Evolutionary conservation across 2,797 vertebrate species (phyloP).

Genomic region (Cyclura pinguis): DNA sequence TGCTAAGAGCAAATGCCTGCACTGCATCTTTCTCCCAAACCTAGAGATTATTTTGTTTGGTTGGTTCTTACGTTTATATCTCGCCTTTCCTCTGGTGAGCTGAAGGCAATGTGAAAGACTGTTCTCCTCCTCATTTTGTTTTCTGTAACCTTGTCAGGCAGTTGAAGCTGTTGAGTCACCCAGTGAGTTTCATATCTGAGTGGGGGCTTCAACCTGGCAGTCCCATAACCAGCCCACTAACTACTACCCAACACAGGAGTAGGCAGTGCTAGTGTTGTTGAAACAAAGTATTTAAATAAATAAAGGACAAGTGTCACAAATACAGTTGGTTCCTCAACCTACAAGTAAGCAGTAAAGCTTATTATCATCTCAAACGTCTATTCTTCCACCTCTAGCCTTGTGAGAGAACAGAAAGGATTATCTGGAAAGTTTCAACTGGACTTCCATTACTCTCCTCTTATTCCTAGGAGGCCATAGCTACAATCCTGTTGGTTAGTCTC

Average conservation of each 20-base stretch:
- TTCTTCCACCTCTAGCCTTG: not conserved
- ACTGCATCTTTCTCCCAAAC: not conserved
- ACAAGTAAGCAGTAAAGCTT: not conserved
- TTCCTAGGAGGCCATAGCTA: not conserved
- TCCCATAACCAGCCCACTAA: not conserved
- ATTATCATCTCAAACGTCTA: not conserved
- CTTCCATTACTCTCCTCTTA: not conserved
- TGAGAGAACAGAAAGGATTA: not conserved
- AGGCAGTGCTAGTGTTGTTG: not conserved
- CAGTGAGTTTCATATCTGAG: not conserved
- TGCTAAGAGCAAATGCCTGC: not conserved
- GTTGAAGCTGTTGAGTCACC: not conserved
- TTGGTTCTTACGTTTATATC: not conserved
- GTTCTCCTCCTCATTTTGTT: not conserved
- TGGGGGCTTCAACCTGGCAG: not conserved
- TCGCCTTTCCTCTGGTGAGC: not conserved
- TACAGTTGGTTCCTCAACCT: not conserved
- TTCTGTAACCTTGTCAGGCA: too few species aligned
- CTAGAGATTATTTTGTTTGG: not conserved
- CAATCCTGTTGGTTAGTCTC: too few species aligned
- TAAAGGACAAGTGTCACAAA: not conserved
- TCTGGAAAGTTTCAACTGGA: not conserved
- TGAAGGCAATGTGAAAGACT: not conserved
- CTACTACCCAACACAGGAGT: too few species aligned
- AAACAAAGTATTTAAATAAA: not conserved